phyloP scores from a whole-genome alignment of 2,113 vertebrate species.

The Ceyx cyanopectus region DNA sequence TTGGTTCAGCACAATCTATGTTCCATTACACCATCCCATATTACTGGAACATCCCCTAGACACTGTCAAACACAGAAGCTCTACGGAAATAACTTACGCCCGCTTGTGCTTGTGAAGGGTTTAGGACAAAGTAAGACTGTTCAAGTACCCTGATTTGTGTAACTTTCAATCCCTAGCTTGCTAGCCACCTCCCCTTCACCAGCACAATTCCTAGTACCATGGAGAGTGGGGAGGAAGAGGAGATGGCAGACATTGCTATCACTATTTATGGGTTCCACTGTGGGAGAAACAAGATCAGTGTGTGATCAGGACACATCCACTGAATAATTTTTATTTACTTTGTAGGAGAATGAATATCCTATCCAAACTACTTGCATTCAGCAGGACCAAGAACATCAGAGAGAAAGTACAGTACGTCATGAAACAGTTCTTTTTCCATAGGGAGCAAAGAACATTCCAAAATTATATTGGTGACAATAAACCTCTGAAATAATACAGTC shows the following conservation, averaged over 20 bases:
- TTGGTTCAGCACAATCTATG: neutral
- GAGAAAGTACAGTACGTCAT: conserved; percentile 55
- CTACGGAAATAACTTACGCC: neutral
- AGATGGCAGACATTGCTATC: neutral
- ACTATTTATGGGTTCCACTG: neutral
- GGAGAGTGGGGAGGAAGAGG: neutral
- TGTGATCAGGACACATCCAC: neutral
- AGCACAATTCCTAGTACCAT: neutral
- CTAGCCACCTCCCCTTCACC: neutral
- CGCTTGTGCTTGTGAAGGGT: neutral
- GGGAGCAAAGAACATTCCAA: conserved; percentile 65
- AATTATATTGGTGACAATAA: conserved; percentile 68
- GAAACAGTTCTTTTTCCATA: conserved; percentile 53
- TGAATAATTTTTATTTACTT: conserved; percentile 18
- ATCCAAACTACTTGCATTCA: neutral
- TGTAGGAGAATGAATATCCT: neutral
- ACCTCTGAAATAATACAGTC: conserved; percentile 61
- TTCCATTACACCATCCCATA: neutral
- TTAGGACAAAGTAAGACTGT: neutral
- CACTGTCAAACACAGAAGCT: neutral
- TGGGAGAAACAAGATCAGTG: neutral
- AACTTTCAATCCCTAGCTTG: neutral
- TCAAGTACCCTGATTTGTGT: neutral
- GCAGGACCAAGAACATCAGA: conserved; percentile 45
- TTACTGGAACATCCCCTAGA: neutral